A percentile compares a stretch with the other conserved stretches of the same genome.
These are phyloP conservation scores for Hozukius guyotensis DNA, from an alignment of 2,797 vertebrate species.

Conservation along the genomic window DNA sequence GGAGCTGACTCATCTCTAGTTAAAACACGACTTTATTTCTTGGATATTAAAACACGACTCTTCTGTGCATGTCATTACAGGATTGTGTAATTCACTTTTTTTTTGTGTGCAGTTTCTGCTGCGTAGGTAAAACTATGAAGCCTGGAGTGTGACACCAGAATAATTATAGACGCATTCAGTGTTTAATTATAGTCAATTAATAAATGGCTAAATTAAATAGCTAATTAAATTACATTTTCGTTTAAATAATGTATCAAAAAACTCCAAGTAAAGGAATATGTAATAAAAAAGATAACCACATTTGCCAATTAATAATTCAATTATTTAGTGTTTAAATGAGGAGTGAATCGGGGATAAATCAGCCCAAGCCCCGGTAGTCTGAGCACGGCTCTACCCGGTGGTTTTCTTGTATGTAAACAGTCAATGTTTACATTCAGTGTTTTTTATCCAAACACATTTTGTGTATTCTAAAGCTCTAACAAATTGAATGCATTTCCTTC, in stretches of 20 bases:
- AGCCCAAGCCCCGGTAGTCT: neutral
- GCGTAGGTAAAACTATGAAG: neutral
- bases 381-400: neutral
- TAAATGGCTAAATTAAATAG: neutral
- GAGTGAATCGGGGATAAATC: neutral
- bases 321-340: neutral
- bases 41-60: neutral
- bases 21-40: neutral
- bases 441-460: neutral
- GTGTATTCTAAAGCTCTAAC: neutral
- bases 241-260: neutral
- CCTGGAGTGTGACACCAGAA: neutral
- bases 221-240: neutral
- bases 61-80: neutral
- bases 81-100: neutral
- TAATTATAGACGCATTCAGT: neutral
- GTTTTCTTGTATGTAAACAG: neutral
- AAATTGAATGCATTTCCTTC: neutral
- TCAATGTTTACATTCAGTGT: neutral
- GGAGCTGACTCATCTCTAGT: constrained; percentile 3
- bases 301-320: neutral
- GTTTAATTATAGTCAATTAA: neutral
- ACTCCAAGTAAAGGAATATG: neutral
- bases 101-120: neutral
- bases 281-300: neutral